These are phyloP conservation scores for Dreissena rostriformis DNA, from an alignment of 1,140 invertebrate genomes.

Conservation along the genomic window DNA sequence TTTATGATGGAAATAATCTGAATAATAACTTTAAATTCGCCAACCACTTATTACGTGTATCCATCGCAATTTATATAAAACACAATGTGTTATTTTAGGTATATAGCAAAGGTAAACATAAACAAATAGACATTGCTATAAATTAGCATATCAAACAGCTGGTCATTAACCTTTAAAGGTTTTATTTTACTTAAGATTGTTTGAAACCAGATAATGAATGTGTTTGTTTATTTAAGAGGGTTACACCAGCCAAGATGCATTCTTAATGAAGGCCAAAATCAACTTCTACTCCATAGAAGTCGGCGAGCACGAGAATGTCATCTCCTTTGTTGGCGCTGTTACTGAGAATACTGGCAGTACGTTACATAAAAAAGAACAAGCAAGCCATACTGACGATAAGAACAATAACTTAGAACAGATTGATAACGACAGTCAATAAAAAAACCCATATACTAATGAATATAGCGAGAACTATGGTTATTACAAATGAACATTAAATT, in stretches of 20 bases:
- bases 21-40: too few relatives aligned
- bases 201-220: too few relatives aligned
- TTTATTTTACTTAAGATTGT: too few relatives aligned
- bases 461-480: too few relatives aligned
- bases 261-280: conserved; percentile 58
- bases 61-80: too few relatives aligned
- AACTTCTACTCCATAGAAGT: conserved; percentile 37
- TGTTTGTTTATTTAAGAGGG: conserved; percentile 6
- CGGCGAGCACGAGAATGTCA: conserved; percentile 26
- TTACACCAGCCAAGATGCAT: conserved; percentile 21
- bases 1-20: background rate
- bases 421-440: too few relatives aligned
- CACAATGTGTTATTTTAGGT: background rate
- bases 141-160: background rate
- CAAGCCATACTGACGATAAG: too few relatives aligned
- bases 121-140: background rate
- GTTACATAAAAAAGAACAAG: background rate
- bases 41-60: too few relatives aligned
- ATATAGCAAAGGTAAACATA: background rate
- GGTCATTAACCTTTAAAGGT: too few relatives aligned
- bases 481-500: too few relatives aligned
- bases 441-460: too few relatives aligned
- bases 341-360: conserved; percentile 19
- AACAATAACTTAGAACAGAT: too few relatives aligned
- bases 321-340: conserved; percentile 45